phyloP scores from a whole-genome alignment of 2,888 invertebrate genomes.

The Apodemia mormo region DNA sequence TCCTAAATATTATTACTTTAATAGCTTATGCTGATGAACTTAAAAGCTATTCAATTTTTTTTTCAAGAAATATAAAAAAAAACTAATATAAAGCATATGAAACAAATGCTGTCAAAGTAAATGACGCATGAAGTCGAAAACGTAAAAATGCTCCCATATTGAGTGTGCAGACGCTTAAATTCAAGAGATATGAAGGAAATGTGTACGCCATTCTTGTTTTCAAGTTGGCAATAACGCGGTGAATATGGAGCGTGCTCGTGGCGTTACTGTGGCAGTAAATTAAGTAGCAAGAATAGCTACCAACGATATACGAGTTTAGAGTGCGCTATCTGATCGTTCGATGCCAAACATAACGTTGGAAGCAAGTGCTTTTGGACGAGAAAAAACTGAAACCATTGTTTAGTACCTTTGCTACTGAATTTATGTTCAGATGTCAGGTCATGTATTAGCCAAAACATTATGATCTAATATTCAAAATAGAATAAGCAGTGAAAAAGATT shows the following conservation, averaged over 20 bases:
- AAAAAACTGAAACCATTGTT: constrained; percentile 10
- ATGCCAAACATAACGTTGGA: constrained; percentile 42
- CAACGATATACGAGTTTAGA: constrained; percentile 55
- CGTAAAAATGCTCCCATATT: constrained; percentile 47
- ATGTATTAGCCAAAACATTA: not conserved
- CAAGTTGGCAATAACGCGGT: constrained; percentile 78
- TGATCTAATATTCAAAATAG: not conserved
- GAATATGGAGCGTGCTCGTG: constrained; percentile 77
- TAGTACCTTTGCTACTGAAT: not conserved
- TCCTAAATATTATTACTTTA: too few species aligned
- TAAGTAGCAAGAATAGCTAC: constrained; percentile 54
- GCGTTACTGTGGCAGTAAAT: constrained; percentile 77
- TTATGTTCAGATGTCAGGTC: not conserved
- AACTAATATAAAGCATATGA: constrained; percentile 36
- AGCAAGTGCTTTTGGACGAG: constrained; percentile 29
- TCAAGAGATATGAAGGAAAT: constrained; percentile 73
- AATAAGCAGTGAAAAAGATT: not conserved
- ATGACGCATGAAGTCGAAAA: constrained; percentile 48
- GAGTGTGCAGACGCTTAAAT: constrained; percentile 67
- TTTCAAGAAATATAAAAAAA: not conserved
- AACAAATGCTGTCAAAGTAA: constrained; percentile 38
- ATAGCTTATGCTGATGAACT: too few species aligned
- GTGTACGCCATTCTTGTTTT: constrained; percentile 75
- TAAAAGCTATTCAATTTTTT: not conserved
- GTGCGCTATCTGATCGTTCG: constrained; percentile 61